phyloP scores from a whole-genome alignment of 2,888 invertebrate species.

The Brachylomia viminalis region DNA sequence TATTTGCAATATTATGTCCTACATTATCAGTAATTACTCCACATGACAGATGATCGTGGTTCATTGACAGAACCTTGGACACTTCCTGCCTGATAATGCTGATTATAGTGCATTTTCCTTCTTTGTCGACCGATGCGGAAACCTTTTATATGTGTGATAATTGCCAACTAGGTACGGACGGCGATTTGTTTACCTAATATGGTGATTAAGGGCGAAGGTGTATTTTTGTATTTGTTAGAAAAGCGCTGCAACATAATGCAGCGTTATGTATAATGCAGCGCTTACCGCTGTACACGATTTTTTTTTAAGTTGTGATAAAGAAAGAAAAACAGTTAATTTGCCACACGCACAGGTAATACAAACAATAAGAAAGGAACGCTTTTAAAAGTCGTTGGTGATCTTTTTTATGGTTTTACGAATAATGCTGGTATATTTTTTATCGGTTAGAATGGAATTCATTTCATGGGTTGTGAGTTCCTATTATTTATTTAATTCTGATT shows the following conservation, averaged over 20 bases:
- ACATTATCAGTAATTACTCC: slow-evolving; percentile 38
- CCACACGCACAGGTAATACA: too few species aligned
- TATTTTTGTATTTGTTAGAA: background rate
- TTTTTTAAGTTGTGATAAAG: too few species aligned
- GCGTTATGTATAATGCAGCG: background rate
- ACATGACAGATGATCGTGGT: slow-evolving; percentile 51
- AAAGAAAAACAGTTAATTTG: too few species aligned
- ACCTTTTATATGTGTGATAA: slow-evolving; percentile 41
- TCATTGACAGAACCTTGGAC: slow-evolving; percentile 64
- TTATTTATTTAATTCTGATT: background rate
- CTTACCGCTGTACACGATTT: background rate
- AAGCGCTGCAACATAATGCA: background rate
- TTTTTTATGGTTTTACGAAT: too few species aligned
- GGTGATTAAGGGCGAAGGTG: slow-evolving; percentile 28
- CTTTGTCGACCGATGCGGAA: slow-evolving; percentile 49
- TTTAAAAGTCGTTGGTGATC: too few species aligned
- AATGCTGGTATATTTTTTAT: too few species aligned
- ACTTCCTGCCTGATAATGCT: slow-evolving; percentile 55
- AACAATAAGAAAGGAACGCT: too few species aligned
- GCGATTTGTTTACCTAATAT: slow-evolving; percentile 44
- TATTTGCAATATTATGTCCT: slow-evolving; percentile 17
- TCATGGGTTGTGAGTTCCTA: background rate
- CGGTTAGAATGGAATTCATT: too few species aligned
- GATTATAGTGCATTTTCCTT: slow-evolving; percentile 55
- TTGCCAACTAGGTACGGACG: slow-evolving; percentile 32